Evolutionary conservation across 2,797 vertebrate genomes (phyloP), one percentile per base, ranked within the genome.

Genomic region (Helarctos malayanus): DNA sequence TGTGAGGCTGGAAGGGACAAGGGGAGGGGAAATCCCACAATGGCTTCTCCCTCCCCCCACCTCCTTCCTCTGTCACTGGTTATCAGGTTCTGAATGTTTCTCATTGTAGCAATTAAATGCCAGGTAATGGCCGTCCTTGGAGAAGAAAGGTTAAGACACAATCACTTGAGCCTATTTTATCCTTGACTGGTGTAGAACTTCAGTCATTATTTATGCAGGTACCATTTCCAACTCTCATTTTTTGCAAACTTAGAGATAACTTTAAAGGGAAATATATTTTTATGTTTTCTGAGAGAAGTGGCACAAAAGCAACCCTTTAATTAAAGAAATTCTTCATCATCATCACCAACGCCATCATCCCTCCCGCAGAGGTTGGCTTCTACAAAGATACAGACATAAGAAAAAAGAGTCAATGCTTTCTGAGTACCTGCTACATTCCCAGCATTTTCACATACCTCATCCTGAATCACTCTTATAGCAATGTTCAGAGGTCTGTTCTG

Each of bases 101-200:
- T 81, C 32, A 73, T 2, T 38, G 18, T 2, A 80, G 52, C 23
- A 88, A 61, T 65, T 32, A 94, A 94, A 93, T 84, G 35, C 2
- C 87, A n/a, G n/a, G 45, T n/a, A 88, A 84, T n/a, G 76, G 54
- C 19, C 9, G 21, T 56, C 32, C 80, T 45, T 63, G 71, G 54
- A 65, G 8, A 69, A 82, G n/a, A 97, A 85, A 94, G 32, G 13
- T 59, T 59, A 80, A 81, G n/a, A 63, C 65, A 49, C 5, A 89
- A 41, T 27, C 38, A n/a, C 14, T 47, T 29, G 13, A 71, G 23
- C 5, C 47, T n/a, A 32, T 69, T 92, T 95, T 73, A 57, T 57
- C 14, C 14, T 89, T 78, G 29, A 54, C 3, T 56, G 12, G 27
- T 76, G 0, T 63, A 83, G 7, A 81, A 23, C 2, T 65, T 91